Base-by-base conservation (phyloP, 2,797 vertebrate genomes). In the Ciconia nigra region DNA sequence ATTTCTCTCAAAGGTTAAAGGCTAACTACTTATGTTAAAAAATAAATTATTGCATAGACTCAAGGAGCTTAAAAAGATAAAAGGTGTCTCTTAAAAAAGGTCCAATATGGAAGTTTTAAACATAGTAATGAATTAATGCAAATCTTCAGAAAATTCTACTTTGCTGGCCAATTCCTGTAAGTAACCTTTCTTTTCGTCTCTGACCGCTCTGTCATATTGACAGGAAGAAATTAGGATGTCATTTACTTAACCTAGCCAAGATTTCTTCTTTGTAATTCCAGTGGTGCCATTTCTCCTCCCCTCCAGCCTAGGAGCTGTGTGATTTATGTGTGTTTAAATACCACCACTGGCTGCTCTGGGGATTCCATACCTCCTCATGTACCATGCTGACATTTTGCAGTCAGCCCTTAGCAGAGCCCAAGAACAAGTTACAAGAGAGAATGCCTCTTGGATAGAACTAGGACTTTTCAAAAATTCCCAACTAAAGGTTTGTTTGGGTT, bases 1-100 rank as follows among this genome's bases (percentile, higher is more conserved):
- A 94, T 86, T 94, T 92, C 66, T 81, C 44, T 87, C n/a, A 91
- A 89, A 92, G 52, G 94, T 92, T 86, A 77, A 96, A 90, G 69
- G 93, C 57, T 92, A 91, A 77, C 51, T 85, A 58, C 47, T 63
- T 17, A 4, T 63, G 42, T 65, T 65, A 82, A 83, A 76, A 93
- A 90, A 87, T 55, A 82, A 82, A 83, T 85, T 90, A 80, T 35
- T 0, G 0, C 46, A 78, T 33, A 91, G 55, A 31, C 59, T 86
- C 26, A 55, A 77, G 59, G 12, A 73, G 29, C 55, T 92, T 82
- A 62, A 80, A 94, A 87, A 87, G 46, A 73, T 82, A 80, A 92
- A 93, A 83, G 20, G 11, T 63, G 5, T 62, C 67, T 71, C 74
- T 47, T 58, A 25, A 71, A 94, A 93, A 71, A 74, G 37, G 25